A percentile compares a stretch with the other conserved stretches of the same genome.
phyloP scores from a whole-genome alignment of 2,113 vertebrate genomes.

The Tragelaphus buxtoni region DNA sequence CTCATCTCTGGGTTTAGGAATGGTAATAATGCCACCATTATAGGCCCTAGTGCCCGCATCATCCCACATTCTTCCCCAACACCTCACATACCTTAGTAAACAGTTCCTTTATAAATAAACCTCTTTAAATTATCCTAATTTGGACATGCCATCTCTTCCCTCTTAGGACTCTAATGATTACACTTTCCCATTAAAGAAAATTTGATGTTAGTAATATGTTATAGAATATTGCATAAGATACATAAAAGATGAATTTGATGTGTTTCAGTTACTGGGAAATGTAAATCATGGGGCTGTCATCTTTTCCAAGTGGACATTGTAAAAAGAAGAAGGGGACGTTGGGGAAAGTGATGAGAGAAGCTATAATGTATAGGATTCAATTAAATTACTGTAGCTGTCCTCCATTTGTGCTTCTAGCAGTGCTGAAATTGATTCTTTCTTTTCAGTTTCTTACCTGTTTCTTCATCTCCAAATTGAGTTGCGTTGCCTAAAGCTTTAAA shows the following conservation, averaged over 20 bases:
- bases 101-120: neutral
- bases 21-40: rapidly evolving
- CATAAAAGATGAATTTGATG: neutral
- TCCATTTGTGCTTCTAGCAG: neutral
- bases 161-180: neutral
- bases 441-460: neutral
- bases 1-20: neutral
- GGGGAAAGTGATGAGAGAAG: neutral
- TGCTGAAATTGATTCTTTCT: neutral
- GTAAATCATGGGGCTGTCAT: neutral
- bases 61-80: neutral
- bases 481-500: conserved; percentile 39
- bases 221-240: neutral
- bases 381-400: neutral
- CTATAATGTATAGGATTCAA: rapidly evolving
- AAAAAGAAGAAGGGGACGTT: neutral
- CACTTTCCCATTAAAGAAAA: neutral
- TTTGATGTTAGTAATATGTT: neutral
- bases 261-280: neutral
- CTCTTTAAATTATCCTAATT: neutral
- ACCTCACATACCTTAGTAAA: neutral
- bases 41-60: no score
- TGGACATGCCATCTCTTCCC: neutral
- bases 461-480: conserved; percentile 18
- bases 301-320: neutral